Base-by-base conservation (phyloP, 2,113 vertebrate species). In the Tenrec ecaudatus region DNA sequence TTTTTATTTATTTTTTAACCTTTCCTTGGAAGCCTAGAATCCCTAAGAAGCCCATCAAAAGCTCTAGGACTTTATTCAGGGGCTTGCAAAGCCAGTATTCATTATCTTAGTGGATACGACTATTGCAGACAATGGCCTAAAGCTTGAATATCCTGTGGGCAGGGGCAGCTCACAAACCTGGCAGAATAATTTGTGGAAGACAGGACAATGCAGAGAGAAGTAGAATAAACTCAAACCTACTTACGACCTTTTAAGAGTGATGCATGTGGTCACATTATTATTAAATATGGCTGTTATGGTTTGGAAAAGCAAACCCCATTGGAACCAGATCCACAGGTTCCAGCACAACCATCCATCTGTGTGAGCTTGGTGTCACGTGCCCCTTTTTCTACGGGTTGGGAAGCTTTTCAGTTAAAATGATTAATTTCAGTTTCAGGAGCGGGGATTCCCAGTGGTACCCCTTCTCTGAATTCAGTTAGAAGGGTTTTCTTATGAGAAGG, bases 221-320 rank as follows among this genome's bases (percentile, higher is more conserved):
- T 8, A 27, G 36, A 57, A 33, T 5, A 12, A 47, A 31, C 33
- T 82, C 53, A 19, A 25, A 6, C 43, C 14, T 76, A 38, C 1
- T 15, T 10, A 75, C 36, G 16, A 47, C 82, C 91, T 93, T 93
- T 57, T 83, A 68, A 33, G 40, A 89, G 57, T 40, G 33, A 69
- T 15, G n/a, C 16, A 33, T 40, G 25, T 86, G 58, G 82, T 90
- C 75, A 64, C 76, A 69, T 91, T 82, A 77, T n/a, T 89, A 88
- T 95, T 3, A 84, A 89, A 91, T 62, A 81, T 1, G 53, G 69
- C 57, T 82, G 31, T 81, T 85, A 20, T 1, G 0, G 94, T 95
- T 89, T 81, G 80, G 87, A 84, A 91, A 83, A 94, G 76, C 47
- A 86, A 83, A 80, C 27, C 64, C 64, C 79, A 76, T 20, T 38